Conservation (phyloP, 2,888 invertebrate species). For the Harpalus rubripes region DNA sequence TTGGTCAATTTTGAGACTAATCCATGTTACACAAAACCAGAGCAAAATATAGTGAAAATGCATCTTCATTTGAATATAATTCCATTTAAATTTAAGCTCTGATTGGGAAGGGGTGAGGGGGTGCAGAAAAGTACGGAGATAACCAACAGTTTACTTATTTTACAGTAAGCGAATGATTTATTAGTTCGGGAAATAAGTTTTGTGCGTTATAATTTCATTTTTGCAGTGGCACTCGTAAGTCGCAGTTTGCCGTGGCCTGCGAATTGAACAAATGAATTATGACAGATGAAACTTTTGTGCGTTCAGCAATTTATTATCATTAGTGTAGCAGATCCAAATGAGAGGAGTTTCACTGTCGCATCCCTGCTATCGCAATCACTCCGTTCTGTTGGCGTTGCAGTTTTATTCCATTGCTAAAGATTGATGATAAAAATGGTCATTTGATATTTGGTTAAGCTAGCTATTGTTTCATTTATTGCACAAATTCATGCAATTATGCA, state of each 20-base stretch:
- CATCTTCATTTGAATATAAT: constrained; percentile 12
- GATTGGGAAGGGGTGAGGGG: not conserved
- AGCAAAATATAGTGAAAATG: not conserved
- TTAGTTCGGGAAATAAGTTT: constrained; percentile 38
- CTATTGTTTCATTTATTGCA: not conserved
- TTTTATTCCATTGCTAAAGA: constrained; percentile 20
- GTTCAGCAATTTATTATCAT: constrained; percentile 63
- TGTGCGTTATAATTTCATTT: constrained; percentile 39
- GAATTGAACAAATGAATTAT: constrained; percentile 48
- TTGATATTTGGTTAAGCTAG: not conserved
- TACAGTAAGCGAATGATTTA: constrained; percentile 44
- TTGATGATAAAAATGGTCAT: not conserved
- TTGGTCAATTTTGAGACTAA: not conserved
- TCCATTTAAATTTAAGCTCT: constrained; percentile 18
- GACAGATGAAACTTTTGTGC: constrained; percentile 62
- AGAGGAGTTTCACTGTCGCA: constrained; percentile 23
- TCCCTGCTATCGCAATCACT: constrained; percentile 17
- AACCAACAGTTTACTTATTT: constrained; percentile 42
- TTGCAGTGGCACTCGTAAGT: constrained; percentile 20
- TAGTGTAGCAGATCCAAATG: constrained; percentile 49
- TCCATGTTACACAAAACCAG: not conserved
- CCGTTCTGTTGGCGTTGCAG: constrained; percentile 5
- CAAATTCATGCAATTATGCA: not conserved
- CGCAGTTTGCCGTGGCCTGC: not conserved
- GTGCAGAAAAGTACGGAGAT: not conserved